Evolutionary conservation across 1,140 invertebrate genomes (phyloP).

Genomic region (Archivesica marissinica): DNA sequence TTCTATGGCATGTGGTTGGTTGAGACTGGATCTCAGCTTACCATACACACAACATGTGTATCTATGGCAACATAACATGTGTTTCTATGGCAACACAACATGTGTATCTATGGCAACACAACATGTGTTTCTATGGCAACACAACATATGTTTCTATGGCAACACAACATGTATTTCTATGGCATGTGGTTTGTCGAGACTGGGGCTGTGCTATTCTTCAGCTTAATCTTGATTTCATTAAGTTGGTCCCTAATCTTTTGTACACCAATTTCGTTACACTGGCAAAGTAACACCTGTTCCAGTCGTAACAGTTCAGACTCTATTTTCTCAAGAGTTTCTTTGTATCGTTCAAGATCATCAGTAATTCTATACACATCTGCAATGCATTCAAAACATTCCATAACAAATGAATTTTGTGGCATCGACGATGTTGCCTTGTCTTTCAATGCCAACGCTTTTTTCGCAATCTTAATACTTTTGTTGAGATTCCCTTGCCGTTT

Average conservation of each 20-base stretch:
- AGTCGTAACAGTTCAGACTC: slow-evolving; percentile 42
- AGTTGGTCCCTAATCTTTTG: slow-evolving; percentile 20
- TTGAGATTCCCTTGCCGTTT: background rate
- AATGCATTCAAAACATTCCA: slow-evolving; percentile 34
- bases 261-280: slow-evolving; percentile 16
- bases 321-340: slow-evolving; percentile 35
- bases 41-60: background rate
- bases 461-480: background rate
- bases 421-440: background rate
- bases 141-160: background rate
- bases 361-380: slow-evolving; percentile 26
- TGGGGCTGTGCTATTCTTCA: background rate
- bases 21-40: background rate
- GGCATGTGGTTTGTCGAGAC: background rate
- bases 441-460: slow-evolving; percentile 21
- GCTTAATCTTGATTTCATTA: background rate
- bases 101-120: no score
- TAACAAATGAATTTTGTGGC: slow-evolving; percentile 33
- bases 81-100: background rate
- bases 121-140: background rate
- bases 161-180: background rate
- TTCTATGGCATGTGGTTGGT: no score
- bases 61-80: background rate
- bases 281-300: background rate
- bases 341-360: slow-evolving; percentile 4